Conservation (phyloP, 2,113 vertebrate genomes). For the Dromiciops gliroides region DNA sequence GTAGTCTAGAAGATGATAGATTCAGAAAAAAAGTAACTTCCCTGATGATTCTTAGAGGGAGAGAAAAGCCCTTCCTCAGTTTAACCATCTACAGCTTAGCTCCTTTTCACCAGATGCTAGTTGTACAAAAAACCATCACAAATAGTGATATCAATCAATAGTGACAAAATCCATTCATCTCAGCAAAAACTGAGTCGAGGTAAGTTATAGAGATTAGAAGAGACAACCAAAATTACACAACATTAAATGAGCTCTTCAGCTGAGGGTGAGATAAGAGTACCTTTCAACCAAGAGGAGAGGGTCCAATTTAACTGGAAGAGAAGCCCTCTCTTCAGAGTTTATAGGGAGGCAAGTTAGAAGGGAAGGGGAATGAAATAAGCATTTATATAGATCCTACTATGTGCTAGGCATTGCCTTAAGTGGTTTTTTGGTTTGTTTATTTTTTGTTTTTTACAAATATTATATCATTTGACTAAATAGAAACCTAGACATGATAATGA, state of each 20-base stretch:
- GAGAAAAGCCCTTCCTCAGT: too few relatives aligned
- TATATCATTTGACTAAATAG: background rate
- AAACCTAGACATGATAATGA: background rate
- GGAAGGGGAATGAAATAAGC: background rate
- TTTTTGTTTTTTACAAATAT: background rate
- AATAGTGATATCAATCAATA: background rate
- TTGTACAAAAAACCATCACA: background rate
- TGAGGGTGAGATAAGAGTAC: background rate
- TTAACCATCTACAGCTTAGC: too few relatives aligned
- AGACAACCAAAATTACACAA: background rate
- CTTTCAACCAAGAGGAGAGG: background rate
- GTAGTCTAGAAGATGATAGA: too few relatives aligned
- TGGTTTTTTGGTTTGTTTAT: too few relatives aligned
- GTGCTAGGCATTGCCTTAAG: too few relatives aligned
- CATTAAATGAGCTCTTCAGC: background rate
- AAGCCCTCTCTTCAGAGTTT: background rate
- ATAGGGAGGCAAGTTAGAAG: background rate
- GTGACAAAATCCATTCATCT: background rate
- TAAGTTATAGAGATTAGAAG: background rate
- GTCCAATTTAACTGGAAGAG: background rate
- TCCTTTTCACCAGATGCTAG: background rate
- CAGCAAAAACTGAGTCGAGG: background rate
- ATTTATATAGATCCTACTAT: background rate
- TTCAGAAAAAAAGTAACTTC: too few relatives aligned
- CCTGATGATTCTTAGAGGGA: too few relatives aligned